phyloP scores from a whole-genome alignment of 1,140 invertebrate genomes.

The Drosophila punjabiensis region DNA sequence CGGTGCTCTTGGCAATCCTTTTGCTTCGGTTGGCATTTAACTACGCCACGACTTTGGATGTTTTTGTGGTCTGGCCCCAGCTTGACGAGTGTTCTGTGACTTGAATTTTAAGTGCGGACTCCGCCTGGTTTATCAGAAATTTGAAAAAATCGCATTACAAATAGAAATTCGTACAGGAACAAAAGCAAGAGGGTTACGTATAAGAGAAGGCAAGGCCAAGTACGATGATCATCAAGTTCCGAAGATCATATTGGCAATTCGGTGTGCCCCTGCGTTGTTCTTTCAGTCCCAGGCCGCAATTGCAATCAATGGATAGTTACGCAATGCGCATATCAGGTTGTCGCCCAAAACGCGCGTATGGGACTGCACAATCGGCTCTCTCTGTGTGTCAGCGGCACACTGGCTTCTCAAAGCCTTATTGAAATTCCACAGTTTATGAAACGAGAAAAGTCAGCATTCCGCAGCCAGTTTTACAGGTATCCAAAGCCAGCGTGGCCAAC shows the following conservation, averaged over 20 bases:
- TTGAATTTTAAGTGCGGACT: conserved; percentile 18
- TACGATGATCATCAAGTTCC: neutral
- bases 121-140: neutral
- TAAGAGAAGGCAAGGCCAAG: neutral
- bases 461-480: conserved; percentile 71
- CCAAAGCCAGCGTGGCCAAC: conserved; percentile 51
- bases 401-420: conserved; percentile 37
- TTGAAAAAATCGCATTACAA: neutral
- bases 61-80: neutral
- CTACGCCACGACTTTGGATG: conserved; percentile 4
- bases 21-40: conserved; percentile 25
- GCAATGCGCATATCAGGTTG: neutral
- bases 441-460: conserved; percentile 69
- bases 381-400: conserved; percentile 3
- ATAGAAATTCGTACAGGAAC: neutral
- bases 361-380: neutral
- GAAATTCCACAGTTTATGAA: conserved; percentile 75
- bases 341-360: neutral
- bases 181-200: neutral
- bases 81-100: conserved; percentile 15
- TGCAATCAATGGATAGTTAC: conserved; percentile 3
- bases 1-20: conserved; percentile 2
- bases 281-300: neutral
- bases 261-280: neutral
- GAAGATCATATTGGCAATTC: neutral